Evolutionary conservation across 2,797 vertebrate genomes (phyloP).

Genomic region (Tinamus major): DNA sequence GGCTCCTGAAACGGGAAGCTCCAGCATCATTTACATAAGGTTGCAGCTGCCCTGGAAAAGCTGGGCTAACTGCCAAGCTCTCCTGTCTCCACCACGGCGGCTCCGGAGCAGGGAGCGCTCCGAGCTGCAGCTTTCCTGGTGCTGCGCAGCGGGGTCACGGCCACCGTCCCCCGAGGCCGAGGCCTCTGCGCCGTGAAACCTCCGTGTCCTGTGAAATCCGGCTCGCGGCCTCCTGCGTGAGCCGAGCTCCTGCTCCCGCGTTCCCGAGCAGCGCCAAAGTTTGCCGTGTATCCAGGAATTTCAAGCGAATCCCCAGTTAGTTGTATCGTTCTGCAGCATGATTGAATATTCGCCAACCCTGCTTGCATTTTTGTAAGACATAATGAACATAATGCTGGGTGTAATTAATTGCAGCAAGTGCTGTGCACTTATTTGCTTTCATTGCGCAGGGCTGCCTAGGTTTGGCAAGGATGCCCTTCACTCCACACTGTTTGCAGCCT

Average conservation of each 20-base stretch:
- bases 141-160: not conserved
- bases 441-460: not conserved
- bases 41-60: constrained; percentile 41
- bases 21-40: constrained; percentile 36
- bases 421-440: not conserved
- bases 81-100: constrained; percentile 11
- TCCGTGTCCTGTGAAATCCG: not conserved
- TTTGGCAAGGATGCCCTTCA: not conserved
- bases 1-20: constrained; percentile 50
- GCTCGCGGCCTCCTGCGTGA: not conserved
- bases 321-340: not conserved
- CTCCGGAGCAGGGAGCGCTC: constrained; percentile 31
- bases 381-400: not conserved
- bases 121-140: constrained; percentile 3
- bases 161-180: not conserved
- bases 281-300: not conserved
- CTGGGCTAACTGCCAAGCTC: constrained; percentile 45
- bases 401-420: not conserved
- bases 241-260: not conserved
- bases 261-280: not conserved
- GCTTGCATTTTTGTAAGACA: not conserved
- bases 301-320: not conserved
- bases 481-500: not conserved
- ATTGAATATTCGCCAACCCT: not conserved
- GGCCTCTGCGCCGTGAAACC: not conserved